Base-by-base conservation (phyloP, 2,888 invertebrate genomes). In the Rambutsinella grinnellia region DNA sequence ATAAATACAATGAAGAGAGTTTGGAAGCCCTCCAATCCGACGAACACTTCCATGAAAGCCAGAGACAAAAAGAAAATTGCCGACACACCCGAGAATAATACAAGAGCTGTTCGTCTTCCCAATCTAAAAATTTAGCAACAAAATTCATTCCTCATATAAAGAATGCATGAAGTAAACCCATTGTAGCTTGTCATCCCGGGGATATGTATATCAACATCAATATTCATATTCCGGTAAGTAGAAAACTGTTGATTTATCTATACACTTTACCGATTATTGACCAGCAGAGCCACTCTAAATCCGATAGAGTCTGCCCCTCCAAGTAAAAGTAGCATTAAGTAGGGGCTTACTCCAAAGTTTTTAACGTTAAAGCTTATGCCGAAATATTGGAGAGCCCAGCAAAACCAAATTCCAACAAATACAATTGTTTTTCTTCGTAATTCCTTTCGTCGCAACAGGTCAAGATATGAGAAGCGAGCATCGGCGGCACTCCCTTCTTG, bases 351-450 rank as follows among this genome's bases (percentile, higher is more conserved):
- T 10, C 78, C 79, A 44, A 77, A 76, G 36, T 81, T 81, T 57
- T 76, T 76, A 3, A 80, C 79, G 28, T 82, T 82, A 51, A 76
- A 82, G 46, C 76, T 78, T 17, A 82, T 69, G 0, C 83, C 83
- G 44, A 83, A 83, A 46, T 82, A 81, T 26, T 75, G 77, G 26
- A 81, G 71, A 23, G 81, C 77, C 82, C 82, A 83, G 28, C 79
- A 78, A 28, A 76, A 79, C 81, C 82, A 83, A 51, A 83, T 78
- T 8, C 76, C 79, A 23, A 81, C 80, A 19, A 83, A 78, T 19
- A 79, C 79, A 2, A 81, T 36, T 5, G 83, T 82, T 23, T 74
- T 78, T 10, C 54, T n/a, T 2, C 81, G 61, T 8, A 83, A 47
- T 46, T 72, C 60, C 17, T 66, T 68, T 6, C 61, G 27, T 24